Conservation (phyloP, 30 jellyfish, hydroid and myxozoan genomes). For the Aurelia sp. region DNA sequence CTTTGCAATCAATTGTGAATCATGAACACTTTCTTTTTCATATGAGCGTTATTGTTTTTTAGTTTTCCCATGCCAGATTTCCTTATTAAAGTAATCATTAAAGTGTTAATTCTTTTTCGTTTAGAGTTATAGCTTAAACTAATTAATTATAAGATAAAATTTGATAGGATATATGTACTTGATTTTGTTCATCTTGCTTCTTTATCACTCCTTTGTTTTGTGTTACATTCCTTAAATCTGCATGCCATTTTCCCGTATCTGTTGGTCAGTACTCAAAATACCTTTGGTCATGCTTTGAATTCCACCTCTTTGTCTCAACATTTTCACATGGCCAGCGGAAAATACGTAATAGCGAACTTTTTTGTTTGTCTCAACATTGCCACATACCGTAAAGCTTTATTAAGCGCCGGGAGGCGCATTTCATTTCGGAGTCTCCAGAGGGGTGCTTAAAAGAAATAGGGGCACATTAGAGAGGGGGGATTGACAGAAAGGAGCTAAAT, state of each 20-base stretch:
- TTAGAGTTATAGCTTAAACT: slow-evolving; percentile 57
- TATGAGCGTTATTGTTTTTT: slow-evolving; percentile 51
- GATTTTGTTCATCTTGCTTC: slow-evolving; percentile 29
- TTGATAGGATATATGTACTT: slow-evolving; percentile 28
- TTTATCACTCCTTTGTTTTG: slow-evolving; percentile 5
- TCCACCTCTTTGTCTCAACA: no score
- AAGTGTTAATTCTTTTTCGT: slow-evolving; percentile 66
- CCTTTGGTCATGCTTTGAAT: no score
- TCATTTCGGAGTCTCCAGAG: no score
- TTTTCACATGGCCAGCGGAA: no score
- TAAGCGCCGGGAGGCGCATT: no score
- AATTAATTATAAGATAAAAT: slow-evolving; percentile 49
- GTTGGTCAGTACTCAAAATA: no score
- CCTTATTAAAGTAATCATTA: slow-evolving; percentile 63
- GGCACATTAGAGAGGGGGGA: no score
- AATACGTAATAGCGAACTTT: no score
- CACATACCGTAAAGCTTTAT: no score
- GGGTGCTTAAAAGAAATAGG: no score
- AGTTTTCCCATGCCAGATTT: slow-evolving; percentile 84
- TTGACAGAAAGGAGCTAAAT: no score
- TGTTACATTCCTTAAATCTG: slow-evolving; percentile 3
- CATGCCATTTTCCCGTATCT: not conserved
- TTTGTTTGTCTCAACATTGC: no score
- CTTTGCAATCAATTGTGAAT: slow-evolving; percentile 18
- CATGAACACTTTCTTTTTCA: slow-evolving; percentile 17